Evolutionary conservation across 1,140 invertebrate genomes (phyloP).

Genomic region (Euwallacea fornicatus): DNA sequence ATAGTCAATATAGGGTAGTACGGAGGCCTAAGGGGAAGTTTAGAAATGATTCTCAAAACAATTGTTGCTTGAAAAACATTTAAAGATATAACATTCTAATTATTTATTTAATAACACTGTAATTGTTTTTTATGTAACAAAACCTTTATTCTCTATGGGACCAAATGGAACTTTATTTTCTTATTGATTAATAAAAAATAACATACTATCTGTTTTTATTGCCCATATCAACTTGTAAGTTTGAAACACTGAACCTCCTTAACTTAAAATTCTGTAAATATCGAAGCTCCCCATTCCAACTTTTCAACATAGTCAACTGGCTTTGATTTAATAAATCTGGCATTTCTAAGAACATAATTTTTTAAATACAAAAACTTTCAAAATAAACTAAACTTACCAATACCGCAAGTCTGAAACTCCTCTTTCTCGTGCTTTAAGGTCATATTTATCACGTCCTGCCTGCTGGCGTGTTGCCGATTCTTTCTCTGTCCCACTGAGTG

Average conservation of each 20-base stretch:
- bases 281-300: conserved; percentile 69
- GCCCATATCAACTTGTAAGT: conserved; percentile 26
- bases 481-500: conserved; percentile 71
- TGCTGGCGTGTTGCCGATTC: conserved; percentile 72
- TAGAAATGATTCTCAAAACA: conserved; percentile 1
- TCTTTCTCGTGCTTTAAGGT: conserved; percentile 67
- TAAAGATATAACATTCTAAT: too few relatives aligned
- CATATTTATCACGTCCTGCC: conserved; percentile 73
- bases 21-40: neutral
- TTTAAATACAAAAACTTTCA: neutral
- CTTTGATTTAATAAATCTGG: conserved; percentile 63
- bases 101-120: too few relatives aligned
- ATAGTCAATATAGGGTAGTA: conserved; percentile 59
- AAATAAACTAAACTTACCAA: conserved; percentile 57
- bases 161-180: too few relatives aligned
- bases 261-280: conserved; percentile 69
- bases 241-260: conserved; percentile 53
- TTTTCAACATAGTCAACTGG: conserved; percentile 62
- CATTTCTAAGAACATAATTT: conserved; percentile 57
- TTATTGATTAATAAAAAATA: too few relatives aligned
- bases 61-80: neutral
- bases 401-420: conserved; percentile 72
- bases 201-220: conserved; percentile 4
- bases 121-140: too few relatives aligned
- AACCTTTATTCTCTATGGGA: too few relatives aligned